Evolutionary conservation across 1,140 invertebrate species (phyloP), one percentile per base, ranked within the genome.

Genomic region (Calosoma granatense): DNA sequence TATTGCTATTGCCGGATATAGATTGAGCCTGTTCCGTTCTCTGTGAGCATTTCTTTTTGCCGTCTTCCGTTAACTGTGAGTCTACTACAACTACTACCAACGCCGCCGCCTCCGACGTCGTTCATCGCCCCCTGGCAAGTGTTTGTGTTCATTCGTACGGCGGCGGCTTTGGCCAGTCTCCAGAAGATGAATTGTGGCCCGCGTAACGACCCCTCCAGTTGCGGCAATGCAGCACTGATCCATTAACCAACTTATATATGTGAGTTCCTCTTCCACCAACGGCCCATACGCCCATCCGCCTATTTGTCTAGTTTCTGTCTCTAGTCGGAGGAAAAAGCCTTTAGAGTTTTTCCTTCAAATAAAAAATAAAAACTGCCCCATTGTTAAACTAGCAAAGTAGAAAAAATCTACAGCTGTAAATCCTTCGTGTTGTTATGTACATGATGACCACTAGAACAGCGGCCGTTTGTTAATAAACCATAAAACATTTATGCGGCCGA

Each of bases 111-210:
- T 9, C 15, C 41, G 41, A 47, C 41, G n/a, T 17, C 59, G 23
- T 53, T 60, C 54, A 56, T 52, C 39, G 39, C 57, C 47, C n/a
- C 53, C 26, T 41, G 20, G 53, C 6, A 21, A 59, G 30, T 57
- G 56, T 62, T 62, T 62, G 56, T 60, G 56, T 26, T 39, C 21
- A 9, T 53, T 53, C 20, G 51, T 22, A 12, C 17, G 41, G 9
- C 41, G 17, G 51, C 52, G 57, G 43, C 54, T 54, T 62, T 64
- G 63, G 63, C 63, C 56, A 41, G 56, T 61, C 61, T 64, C 63
- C 63, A 64, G 61, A 54, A 62, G 59, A 64, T 64, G 63, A 64
- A 64, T 62, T 62, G 63, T 64, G 43, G 55, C 53, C 56, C 30
- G 53, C 54, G 19, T 53, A 53, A 53, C 21, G 51, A 47, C 41